Conservation (phyloP, 35 echinoderm and acorn worm genomes). For the Diadema setosum region DNA sequence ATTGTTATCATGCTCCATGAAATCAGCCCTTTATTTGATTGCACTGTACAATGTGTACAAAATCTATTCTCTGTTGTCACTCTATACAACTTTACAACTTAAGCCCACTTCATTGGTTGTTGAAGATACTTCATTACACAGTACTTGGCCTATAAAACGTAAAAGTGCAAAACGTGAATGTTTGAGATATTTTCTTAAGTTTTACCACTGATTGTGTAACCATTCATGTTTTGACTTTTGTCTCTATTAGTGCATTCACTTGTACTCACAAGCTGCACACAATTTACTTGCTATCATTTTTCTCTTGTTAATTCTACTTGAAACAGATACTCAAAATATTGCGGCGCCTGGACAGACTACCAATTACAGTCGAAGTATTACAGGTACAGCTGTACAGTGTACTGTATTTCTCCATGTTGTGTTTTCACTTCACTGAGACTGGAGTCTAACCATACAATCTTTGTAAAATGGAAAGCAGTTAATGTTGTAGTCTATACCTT, state of each 20-base stretch:
- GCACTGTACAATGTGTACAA: too few species aligned
- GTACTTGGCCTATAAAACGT: neutral
- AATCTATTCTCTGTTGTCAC: too few species aligned
- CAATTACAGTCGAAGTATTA: slow-evolving; percentile 27
- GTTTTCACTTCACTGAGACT: neutral
- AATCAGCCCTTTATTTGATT: too few species aligned
- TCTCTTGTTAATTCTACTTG: neutral
- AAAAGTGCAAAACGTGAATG: neutral
- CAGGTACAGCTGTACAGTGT: slow-evolving; percentile 2
- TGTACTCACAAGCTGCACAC: neutral
- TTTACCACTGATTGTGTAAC: neutral
- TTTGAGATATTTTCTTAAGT: neutral
- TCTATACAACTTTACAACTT: too few species aligned
- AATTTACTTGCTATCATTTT: neutral
- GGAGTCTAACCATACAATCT: neutral
- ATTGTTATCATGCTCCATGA: too few species aligned
- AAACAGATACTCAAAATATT: slow-evolving; percentile 29
- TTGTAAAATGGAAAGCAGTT: neutral
- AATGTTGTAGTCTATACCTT: neutral
- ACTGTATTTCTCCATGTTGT: neutral
- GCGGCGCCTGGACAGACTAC: neutral
- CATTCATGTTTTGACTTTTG: neutral
- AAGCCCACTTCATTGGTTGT: too few species aligned
- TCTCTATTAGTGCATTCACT: neutral
- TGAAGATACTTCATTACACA: too few species aligned